These are phyloP conservation scores for Triplophysa tibetana DNA, from an alignment of 2,113 vertebrate species.

Conservation along the genomic window DNA sequence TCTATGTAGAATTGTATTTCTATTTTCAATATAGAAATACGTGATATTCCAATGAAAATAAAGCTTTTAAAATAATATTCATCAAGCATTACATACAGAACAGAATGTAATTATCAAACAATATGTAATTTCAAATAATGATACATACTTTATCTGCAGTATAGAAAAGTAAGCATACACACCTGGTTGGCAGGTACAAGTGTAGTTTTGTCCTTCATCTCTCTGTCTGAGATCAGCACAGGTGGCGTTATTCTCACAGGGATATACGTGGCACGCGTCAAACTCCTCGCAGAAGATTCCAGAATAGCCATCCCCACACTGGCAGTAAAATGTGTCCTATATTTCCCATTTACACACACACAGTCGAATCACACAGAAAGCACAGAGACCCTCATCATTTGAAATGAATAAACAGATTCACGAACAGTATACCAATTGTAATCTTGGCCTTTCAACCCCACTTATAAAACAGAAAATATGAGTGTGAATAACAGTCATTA, in stretches of 20 bases:
- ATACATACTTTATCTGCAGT: neutral
- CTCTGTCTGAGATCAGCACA: slow-evolving; percentile 83
- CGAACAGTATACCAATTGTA: neutral
- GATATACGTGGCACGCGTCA: slow-evolving; percentile 84
- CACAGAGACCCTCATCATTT: neutral
- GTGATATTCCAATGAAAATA: neutral
- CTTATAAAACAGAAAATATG: neutral
- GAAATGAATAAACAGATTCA: neutral
- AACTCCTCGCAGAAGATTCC: slow-evolving; percentile 92
- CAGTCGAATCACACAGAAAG: neutral
- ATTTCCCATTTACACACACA: slow-evolving; percentile 32
- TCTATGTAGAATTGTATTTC: neutral
- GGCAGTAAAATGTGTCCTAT: slow-evolving; percentile 89
- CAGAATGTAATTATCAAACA: neutral
- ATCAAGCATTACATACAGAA: neutral
- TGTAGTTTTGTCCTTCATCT: slow-evolving; percentile 82
- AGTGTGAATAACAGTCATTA: slow-evolving; percentile 23
- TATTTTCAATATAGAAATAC: neutral
- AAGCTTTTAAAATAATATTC: neutral
- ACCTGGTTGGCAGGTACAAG: slow-evolving; percentile 87
- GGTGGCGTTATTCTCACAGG: slow-evolving; percentile 86
- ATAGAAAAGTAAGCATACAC: slow-evolving; percentile 9
- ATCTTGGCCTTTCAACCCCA: neutral
- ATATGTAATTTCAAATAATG: neutral
- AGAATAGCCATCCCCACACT: slow-evolving; percentile 82